A percentile compares a stretch with the other conserved stretches of the same genome.
Conservation (phyloP, 64 coral and sea anemone species). For the Stichodactyla mertensii region DNA sequence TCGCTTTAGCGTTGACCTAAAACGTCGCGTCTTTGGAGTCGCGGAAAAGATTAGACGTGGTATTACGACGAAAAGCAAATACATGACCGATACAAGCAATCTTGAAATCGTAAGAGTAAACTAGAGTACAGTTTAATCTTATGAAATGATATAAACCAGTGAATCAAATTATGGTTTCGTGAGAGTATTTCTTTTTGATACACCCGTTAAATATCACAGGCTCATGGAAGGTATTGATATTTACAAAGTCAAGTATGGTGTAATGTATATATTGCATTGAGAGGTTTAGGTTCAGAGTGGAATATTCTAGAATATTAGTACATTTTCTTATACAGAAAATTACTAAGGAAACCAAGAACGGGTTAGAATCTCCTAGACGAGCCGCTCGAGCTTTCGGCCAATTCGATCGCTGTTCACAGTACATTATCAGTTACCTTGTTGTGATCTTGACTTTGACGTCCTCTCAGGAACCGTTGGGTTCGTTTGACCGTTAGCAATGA, state of each 20-base stretch:
- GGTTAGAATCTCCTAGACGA: too few relatives aligned
- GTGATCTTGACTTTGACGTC: not conserved
- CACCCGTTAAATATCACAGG: not conserved
- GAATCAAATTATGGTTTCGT: not conserved
- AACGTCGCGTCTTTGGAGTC: not conserved
- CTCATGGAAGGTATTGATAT: too few relatives aligned
- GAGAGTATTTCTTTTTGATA: not conserved
- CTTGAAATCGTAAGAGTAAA: not conserved
- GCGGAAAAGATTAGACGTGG: not conserved
- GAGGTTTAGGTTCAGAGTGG: too few relatives aligned
- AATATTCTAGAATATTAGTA: too few relatives aligned
- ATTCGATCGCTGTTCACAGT: too few relatives aligned
- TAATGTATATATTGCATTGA: too few relatives aligned
- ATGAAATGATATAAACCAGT: not conserved
- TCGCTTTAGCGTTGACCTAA: not conserved
- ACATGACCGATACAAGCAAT: not conserved
- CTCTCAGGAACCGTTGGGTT: not conserved
- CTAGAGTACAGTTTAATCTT: not conserved
- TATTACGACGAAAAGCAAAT: not conserved
- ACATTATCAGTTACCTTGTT: not conserved
- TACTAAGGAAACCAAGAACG: too few relatives aligned
- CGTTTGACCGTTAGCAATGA: slow-evolving; percentile 38
- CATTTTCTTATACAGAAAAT: too few relatives aligned
- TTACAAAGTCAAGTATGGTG: too few relatives aligned
- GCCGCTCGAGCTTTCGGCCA: too few relatives aligned